A percentile compares a stretch with the other conserved stretches of the same genome.
Conservation (phyloP, 2,113 vertebrate species). For the Leptobrachium leishanense region DNA sequence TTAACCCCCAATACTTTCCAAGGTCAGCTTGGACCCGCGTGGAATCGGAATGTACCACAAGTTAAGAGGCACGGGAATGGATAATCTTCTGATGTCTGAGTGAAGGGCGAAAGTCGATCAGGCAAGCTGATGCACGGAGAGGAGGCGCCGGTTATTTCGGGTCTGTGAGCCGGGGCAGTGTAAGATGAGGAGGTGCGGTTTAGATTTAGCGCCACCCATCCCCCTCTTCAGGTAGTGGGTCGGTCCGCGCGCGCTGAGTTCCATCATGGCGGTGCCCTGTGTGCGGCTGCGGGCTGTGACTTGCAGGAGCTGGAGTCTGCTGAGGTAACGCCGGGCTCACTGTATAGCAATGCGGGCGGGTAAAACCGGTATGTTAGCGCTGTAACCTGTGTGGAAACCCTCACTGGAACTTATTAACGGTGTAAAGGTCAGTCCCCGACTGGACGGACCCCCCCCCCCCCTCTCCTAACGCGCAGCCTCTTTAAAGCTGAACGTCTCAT, state of each 20-base stretch:
- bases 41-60: conserved; percentile 22
- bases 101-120: too few relatives aligned
- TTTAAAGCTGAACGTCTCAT: too few relatives aligned
- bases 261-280: conserved; percentile 42
- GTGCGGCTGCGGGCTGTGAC: conserved; percentile 4
- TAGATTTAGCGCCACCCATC: neutral
- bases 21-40: neutral
- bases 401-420: too few relatives aligned
- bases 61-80: too few relatives aligned
- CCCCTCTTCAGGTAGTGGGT: neutral
- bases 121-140: too few relatives aligned
- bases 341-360: neutral
- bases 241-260: neutral
- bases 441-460: too few relatives aligned
- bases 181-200: neutral
- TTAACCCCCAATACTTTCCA: neutral
- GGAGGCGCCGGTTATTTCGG: too few relatives aligned
- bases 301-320: neutral
- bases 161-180: neutral
- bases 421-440: too few relatives aligned
- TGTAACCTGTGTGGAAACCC: too few relatives aligned
- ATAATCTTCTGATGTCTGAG: too few relatives aligned
- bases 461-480: too few relatives aligned
- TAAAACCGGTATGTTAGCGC: too few relatives aligned
- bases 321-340: conserved; percentile 1